These are phyloP conservation scores for Petrocephalus microphthalmus DNA, from an alignment of 2,113 vertebrate genomes.

Conservation along the genomic window DNA sequence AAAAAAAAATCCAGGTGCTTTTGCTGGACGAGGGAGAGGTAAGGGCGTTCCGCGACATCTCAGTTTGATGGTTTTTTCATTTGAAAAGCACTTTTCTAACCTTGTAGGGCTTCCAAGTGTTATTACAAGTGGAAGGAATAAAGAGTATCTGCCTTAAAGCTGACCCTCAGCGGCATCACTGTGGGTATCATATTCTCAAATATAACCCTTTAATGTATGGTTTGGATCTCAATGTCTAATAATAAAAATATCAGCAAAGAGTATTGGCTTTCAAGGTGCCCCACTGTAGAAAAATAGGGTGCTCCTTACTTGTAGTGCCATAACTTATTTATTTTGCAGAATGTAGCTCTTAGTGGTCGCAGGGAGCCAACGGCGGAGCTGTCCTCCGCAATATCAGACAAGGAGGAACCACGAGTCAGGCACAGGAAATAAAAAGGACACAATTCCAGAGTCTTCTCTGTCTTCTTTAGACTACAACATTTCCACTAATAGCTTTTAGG, in stretches of 20 bases:
- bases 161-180: not conserved
- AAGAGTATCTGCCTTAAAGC: not conserved
- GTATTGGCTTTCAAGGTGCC: not conserved
- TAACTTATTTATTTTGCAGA: not conserved
- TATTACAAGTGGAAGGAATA: not conserved
- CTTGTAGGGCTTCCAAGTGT: not conserved
- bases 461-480: conserved; percentile 19
- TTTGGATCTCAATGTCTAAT: not conserved
- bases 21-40: conserved; percentile 26
- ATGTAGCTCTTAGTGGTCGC: not conserved
- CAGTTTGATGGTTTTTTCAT: conserved; percentile 34
- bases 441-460: conserved; percentile 21
- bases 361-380: not conserved
- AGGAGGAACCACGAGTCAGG: not conserved
- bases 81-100: not conserved
- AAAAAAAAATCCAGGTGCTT: conserved; percentile 32
- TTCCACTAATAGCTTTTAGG: conserved; percentile 49
- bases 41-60: conserved; percentile 21
- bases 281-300: not conserved
- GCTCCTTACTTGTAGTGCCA: not conserved
- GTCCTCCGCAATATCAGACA: not conserved
- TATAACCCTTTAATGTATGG: not conserved
- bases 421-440: conserved; percentile 25
- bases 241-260: not conserved
- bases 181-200: not conserved